phyloP scores from a whole-genome alignment of 2,888 invertebrate genomes.

The Carterocephalus palaemon region DNA sequence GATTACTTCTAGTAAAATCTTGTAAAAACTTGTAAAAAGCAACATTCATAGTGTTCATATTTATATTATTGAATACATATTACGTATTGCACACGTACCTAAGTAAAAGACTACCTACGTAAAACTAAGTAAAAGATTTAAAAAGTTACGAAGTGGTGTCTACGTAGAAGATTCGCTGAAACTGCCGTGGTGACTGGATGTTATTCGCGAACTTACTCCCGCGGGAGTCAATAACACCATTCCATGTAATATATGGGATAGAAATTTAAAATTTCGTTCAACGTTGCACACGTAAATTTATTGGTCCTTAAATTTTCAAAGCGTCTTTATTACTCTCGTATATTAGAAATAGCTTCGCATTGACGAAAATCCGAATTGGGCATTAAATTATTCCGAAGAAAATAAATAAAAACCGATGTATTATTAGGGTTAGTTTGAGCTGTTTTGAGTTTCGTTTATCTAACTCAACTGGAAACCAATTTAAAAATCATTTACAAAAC shows the following conservation, averaged over 20 bases:
- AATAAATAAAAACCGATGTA: too few relatives aligned
- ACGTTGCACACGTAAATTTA: slow-evolving; percentile 36
- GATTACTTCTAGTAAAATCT: too few relatives aligned
- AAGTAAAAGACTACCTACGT: too few relatives aligned
- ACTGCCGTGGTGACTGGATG: slow-evolving; percentile 41
- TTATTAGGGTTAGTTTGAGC: too few relatives aligned
- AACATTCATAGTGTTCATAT: slow-evolving; percentile 33
- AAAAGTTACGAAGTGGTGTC: slow-evolving; percentile 39
- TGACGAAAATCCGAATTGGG: too few relatives aligned
- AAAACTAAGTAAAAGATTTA: slow-evolving; percentile 38
- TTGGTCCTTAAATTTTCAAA: slow-evolving; percentile 31
- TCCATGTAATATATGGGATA: slow-evolving; percentile 53
- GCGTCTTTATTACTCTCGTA: slow-evolving; percentile 2
- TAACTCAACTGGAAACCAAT: too few relatives aligned
- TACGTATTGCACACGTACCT: too few relatives aligned
- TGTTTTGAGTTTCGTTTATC: too few relatives aligned
- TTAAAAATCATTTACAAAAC: too few relatives aligned
- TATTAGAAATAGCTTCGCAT: too few relatives aligned
- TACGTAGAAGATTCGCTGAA: slow-evolving; percentile 37
- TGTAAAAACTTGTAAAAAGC: slow-evolving; percentile 16
- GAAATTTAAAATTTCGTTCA: slow-evolving; percentile 40
- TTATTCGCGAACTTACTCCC: slow-evolving; percentile 57
- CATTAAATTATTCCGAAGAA: too few relatives aligned
- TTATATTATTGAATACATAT: too few relatives aligned
- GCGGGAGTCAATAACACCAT: slow-evolving; percentile 70